Conservation (phyloP, 1,140 invertebrate species). For the Drosophila miranda region DNA sequence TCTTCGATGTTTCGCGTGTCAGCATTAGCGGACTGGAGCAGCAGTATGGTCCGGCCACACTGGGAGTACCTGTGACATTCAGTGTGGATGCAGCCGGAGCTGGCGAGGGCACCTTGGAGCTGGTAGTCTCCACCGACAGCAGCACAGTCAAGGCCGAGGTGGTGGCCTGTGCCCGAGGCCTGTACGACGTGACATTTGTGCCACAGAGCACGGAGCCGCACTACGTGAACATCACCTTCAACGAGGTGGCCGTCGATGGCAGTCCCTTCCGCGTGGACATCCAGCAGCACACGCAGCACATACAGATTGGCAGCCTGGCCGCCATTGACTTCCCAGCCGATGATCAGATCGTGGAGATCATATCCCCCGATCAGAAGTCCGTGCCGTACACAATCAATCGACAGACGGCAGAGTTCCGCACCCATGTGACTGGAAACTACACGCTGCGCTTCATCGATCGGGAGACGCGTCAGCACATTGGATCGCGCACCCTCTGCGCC, state of each 20-base stretch:
- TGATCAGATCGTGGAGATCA: slow-evolving; percentile 84
- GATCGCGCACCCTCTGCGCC: slow-evolving; percentile 88
- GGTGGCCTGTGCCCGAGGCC: slow-evolving; percentile 93
- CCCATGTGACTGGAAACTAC: slow-evolving; percentile 83
- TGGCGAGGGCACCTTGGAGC: slow-evolving; percentile 96
- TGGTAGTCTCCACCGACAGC: slow-evolving; percentile 95
- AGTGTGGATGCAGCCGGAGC: slow-evolving; percentile 97
- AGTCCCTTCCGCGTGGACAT: slow-evolving; percentile 97
- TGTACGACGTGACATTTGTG: slow-evolving; percentile 98
- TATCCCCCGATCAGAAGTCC: slow-evolving; percentile 83
- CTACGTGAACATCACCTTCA: slow-evolving; percentile 98
- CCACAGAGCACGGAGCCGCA: slow-evolving; percentile 95
- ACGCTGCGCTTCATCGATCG: slow-evolving; percentile 82
- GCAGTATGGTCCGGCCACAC: slow-evolving; percentile 85
- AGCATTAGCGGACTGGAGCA: slow-evolving; percentile 89
- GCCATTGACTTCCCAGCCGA: slow-evolving; percentile 84
- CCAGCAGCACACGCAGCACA: slow-evolving; percentile 89
- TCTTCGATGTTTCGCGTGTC: slow-evolving; percentile 94
- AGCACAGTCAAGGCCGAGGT: slow-evolving; percentile 94
- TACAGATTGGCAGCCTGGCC: slow-evolving; percentile 85
- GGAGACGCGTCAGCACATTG: slow-evolving; percentile 81
- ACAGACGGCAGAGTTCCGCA: slow-evolving; percentile 84
- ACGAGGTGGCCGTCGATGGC: slow-evolving; percentile 95
- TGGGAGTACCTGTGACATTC: slow-evolving; percentile 93
- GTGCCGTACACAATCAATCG: slow-evolving; percentile 83